Base-by-base conservation (phyloP, 1,140 invertebrate species). In the Tribolium madens region DNA sequence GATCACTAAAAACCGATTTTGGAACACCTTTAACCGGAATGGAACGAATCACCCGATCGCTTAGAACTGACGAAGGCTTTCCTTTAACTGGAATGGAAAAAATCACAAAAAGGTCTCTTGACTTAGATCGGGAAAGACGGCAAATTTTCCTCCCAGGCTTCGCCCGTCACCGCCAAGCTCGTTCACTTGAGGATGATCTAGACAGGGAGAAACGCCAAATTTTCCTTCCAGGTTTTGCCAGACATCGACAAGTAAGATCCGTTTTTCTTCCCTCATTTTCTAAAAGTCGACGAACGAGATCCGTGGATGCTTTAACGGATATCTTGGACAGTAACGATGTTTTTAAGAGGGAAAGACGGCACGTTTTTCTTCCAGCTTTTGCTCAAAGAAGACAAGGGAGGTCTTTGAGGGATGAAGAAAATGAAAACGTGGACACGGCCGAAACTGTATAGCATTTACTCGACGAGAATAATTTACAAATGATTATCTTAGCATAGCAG, bases 1-100 rank as follows among this genome's bases (percentile, higher is more conserved):
- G 53, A 12, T 60, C 53, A 9, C 26, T 60, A 1, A 18, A 21
- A n/a, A 60, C 17, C 26, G 53, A 60, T 60, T 60, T 60, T n/a
- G 53, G 53, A 12, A 60, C 17, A 1, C 13, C 53, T 1, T 60
- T 60, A 18, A 60, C 70, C 26, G 21, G 17, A 14, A 46, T 50
- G 13, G 14, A 14, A 18, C 26, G 26, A 2, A 52, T 50, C 18
- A 48, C 46, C 46, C 46, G 70, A 5, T 72, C 70, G 2, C 31
- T 72, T 1, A 12, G 52, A 17, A 72, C n/a, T 10, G 70, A 72
- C 3, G n/a, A 46, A 3, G 46, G n/a, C 12, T 52, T 18, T 9
- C 14, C 70, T 2, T 26, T 72, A 26, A 72, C 70, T 10, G 70
- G 70, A 6, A 31, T 31, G n/a, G 70, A 72, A 18, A 72, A 46